Evolutionary conservation across 1,140 invertebrate genomes (phyloP).

Genomic region (Brachionus rubens): DNA sequence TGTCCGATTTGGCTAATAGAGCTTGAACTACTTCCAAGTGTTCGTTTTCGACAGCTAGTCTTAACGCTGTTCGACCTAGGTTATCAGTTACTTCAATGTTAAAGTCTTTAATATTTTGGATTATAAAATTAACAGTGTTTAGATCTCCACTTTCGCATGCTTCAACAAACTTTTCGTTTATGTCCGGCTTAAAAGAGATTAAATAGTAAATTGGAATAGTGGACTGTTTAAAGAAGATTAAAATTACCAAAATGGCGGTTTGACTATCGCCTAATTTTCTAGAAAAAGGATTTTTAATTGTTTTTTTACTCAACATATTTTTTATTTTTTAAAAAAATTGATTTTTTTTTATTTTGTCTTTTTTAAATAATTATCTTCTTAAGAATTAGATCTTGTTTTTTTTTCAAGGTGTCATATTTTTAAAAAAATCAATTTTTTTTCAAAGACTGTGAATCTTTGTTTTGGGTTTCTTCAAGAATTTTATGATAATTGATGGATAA

Average conservation of each 20-base stretch:
- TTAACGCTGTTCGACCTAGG: conserved; percentile 53
- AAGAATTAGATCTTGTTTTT: too few relatives aligned
- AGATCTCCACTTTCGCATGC: conserved; percentile 47
- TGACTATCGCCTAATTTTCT: neutral
- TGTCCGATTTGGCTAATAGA: conserved; percentile 53
- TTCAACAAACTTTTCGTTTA: conserved; percentile 41
- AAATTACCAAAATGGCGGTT: neutral
- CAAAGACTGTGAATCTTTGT: too few relatives aligned
- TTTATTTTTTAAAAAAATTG: neutral
- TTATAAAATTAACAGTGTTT: conserved; percentile 51
- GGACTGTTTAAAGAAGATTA: neutral
- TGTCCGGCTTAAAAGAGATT: conserved; percentile 12
- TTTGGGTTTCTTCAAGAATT: too few relatives aligned
- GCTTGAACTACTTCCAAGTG: conserved; percentile 53
- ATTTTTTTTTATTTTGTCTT: neutral
- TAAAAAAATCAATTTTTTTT: too few relatives aligned
- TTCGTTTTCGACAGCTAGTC: conserved; percentile 56
- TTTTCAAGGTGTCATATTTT: too few relatives aligned
- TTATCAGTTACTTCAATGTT: conserved; percentile 55
- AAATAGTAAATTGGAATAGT: neutral
- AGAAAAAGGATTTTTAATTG: conserved; percentile 25
- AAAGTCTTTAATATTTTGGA: conserved; percentile 53
- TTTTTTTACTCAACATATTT: conserved; percentile 31
- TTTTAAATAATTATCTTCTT: neutral
- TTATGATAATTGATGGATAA: too few relatives aligned